These are phyloP conservation scores for Styela clava DNA, from an alignment of 23 tunicate species.

Conservation along the genomic window DNA sequence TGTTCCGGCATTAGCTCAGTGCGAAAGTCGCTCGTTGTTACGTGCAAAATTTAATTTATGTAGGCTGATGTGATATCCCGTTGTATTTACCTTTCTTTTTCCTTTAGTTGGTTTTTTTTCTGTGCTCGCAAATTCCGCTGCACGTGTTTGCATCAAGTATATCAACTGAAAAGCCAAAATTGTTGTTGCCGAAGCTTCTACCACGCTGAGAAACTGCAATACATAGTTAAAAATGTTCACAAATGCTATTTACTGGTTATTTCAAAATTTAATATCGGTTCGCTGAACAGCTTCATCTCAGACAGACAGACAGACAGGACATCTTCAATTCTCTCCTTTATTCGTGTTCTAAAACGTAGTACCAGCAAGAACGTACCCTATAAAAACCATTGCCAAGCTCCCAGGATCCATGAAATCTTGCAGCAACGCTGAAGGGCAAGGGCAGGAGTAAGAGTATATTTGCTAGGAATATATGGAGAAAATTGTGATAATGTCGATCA, in stretches of 20 bases:
- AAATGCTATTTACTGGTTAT: too few species aligned
- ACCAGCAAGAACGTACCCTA: too few species aligned
- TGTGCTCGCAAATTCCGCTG: neutral
- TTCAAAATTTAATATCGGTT: too few species aligned
- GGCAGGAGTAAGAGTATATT: neutral
- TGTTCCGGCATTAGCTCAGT: too few species aligned
- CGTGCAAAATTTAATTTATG: too few species aligned
- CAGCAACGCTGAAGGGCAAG: neutral
- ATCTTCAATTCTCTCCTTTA: too few species aligned
- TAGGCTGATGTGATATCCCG: too few species aligned
- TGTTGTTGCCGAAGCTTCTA: neutral
- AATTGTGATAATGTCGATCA: neutral
- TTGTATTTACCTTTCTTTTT: neutral
- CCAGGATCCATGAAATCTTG: neutral
- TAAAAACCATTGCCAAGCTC: neutral
- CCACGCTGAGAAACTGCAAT: neutral
- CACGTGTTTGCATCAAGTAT: neutral
- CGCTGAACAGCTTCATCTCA: too few species aligned
- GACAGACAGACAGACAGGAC: too few species aligned
- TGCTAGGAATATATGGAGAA: neutral
- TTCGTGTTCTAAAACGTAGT: too few species aligned
- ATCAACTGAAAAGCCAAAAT: neutral
- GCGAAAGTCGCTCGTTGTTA: too few species aligned
- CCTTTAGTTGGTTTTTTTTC: neutral
- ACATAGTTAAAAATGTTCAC: too few species aligned